Evolutionary conservation across 1,140 invertebrate genomes (phyloP).

Genomic region (Schlechtendalia chinensis): DNA sequence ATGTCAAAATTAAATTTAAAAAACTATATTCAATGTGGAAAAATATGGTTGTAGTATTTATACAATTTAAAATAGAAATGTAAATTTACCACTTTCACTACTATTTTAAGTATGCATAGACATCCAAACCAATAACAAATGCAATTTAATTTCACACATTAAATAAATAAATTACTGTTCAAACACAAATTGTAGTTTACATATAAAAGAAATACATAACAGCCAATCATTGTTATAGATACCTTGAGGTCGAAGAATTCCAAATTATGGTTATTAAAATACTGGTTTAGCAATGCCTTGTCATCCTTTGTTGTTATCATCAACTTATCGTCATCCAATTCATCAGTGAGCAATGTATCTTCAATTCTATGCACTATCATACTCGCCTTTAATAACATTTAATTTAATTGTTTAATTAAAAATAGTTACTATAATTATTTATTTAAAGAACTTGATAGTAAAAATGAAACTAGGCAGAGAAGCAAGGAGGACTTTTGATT

Average conservation of each 20-base stretch:
- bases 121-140: too few relatives aligned
- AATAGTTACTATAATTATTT: background rate
- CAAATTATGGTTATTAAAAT: constrained; percentile 78
- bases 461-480: background rate
- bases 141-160: too few relatives aligned
- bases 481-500: too few relatives aligned
- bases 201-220: background rate
- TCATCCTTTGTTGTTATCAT: constrained; percentile 69
- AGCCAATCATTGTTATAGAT: background rate
- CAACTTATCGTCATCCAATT: constrained; percentile 85
- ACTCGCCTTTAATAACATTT: constrained; percentile 58
- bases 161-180: too few relatives aligned
- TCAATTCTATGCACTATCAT: constrained; percentile 91
- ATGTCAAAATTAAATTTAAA: too few relatives aligned
- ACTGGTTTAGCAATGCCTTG: constrained; percentile 85
- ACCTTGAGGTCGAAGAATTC: constrained; percentile 67
- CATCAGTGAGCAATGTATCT: constrained; percentile 83
- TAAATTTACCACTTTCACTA: too few relatives aligned
- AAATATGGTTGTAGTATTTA: too few relatives aligned
- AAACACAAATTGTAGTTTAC: background rate
- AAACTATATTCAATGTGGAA: too few relatives aligned
- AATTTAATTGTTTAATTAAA: background rate
- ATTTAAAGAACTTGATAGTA: background rate
- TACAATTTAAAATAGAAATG: too few relatives aligned
- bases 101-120: too few relatives aligned